Base-by-base conservation (phyloP, 2,888 invertebrate species). In the Salpingus planirostris region DNA sequence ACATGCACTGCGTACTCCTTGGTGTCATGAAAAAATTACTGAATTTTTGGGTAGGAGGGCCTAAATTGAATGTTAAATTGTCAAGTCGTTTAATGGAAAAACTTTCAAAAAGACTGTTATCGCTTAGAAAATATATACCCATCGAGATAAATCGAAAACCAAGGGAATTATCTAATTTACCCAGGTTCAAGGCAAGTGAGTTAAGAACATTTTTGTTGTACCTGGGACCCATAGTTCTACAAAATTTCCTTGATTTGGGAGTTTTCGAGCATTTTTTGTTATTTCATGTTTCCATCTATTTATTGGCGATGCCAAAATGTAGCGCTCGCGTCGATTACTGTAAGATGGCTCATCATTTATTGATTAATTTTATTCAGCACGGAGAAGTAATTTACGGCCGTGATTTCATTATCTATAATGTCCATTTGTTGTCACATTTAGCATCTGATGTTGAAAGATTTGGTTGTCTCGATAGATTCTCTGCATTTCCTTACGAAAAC, bases 201-300 rank as follows among this genome's bases (percentile, higher is more conserved):
- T 28, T 37, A 5, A 18, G 35, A 13, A 14, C 18, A 4, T 38
- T 36, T 36, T 14, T 27, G 13, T 24, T 36, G 12, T 36, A 36
- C 15, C 8, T 14, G 11, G 36, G 36, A n/a, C 36, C 27, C 4
- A n/a, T 36, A 12, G 33, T 36, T 4, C 11, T 44, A 5, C 18
- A 33, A n/a, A 21, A 36, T 31, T 7, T 11, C 11, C 8, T 45
- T n/a, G 32, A 23, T 24, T 6, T 13, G 18, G 34, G 27, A 4
- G 26, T 33, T 26, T 48, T 46, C 38, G 23, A 27, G 2, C 42
- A 48, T 38, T 47, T 48, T 32, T 24, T 47, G 27, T 24, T 30
- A 10, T 23, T 48, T 7, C 36, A 35, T 31, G 18, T 29, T 21
- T 42, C 24, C 12, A 41, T 44, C 43, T 18, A 14, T 24, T 6